These are phyloP conservation scores for Sinosuthora webbiana DNA, from an alignment of 2,113 vertebrate genomes.

Conservation along the genomic window DNA sequence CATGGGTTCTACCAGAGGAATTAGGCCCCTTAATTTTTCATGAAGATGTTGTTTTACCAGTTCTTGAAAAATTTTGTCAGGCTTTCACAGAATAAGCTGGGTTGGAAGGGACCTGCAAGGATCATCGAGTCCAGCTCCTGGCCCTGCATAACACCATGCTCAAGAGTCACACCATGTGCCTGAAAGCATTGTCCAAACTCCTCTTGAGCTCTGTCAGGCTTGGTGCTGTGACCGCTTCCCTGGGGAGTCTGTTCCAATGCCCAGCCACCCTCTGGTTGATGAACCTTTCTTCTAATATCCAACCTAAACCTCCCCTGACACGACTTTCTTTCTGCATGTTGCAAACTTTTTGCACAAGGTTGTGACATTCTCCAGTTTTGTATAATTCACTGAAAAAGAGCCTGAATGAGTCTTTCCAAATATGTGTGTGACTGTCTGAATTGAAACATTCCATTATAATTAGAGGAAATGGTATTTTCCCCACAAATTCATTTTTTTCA, in stretches of 20 bases:
- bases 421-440: conserved; percentile 15
- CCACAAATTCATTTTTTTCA: conserved; percentile 39
- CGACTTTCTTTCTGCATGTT: accelerated
- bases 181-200: not conserved
- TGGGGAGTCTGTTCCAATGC: not conserved
- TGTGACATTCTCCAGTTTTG: not conserved
- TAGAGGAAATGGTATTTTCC: conserved; percentile 21
- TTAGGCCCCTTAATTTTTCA: not conserved
- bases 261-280: not conserved
- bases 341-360: not conserved
- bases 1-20: not conserved
- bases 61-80: not conserved
- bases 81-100: not conserved
- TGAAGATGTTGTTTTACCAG: not conserved
- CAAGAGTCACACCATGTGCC: not conserved
- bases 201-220: not conserved
- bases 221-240: not conserved
- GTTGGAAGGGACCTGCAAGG: accelerated
- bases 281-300: not conserved
- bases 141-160: too few species aligned
- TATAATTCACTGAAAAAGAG: not conserved
- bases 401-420: not conserved
- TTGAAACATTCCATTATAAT: conserved; percentile 31
- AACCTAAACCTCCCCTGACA: too few species aligned
- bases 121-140: not conserved